Evolutionary conservation across 2,888 invertebrate species (phyloP), one percentile per base, ranked within the genome.

Genomic region (Nomada fucata): DNA sequence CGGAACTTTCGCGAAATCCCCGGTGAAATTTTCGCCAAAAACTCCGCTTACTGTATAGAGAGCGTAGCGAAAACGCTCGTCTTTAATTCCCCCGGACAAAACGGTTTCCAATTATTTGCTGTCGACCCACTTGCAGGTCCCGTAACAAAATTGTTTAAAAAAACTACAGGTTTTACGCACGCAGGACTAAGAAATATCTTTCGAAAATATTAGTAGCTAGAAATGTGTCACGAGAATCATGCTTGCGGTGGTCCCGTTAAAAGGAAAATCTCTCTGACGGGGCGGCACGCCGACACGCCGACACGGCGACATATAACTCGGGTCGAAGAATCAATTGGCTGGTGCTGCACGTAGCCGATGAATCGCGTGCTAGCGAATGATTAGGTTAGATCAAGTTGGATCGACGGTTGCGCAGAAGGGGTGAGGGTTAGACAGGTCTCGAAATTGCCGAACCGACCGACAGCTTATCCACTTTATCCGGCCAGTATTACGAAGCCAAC

Each of bases 401-500:
- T 86, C 83, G 77, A 72, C 61, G 68, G 64, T 42, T 36, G 83
- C 61, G 72, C 50, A 60, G 36, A 4, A 18, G 50, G 20, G 23
- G 26, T 61, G 11, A 47, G 59, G 55, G 53, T 73, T 42, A 72
- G 70, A n/a, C 57, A 70, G 75, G 75, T 80, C 69, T 76, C 76
- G 82, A 88, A 88, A 88, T 87, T 82, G 76, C 72, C 78, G 84
- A 80, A 82, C 82, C 79, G 68, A 80, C 86, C 79, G 79, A 80
- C 83, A 82, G 86, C 86, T 88, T 88, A 88, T 82, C 85, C 88
- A 88, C 83, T 86, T 82, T 88, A 86, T 88, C 84, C 85, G 63
- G 44, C 67, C 67, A 70, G 83, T 85, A 88, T 88, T 83, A 88
- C 83, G 77, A 83, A 81, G 81, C 79, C 84, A 78, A 82, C 80